Base-by-base conservation (phyloP, 2,888 invertebrate genomes). In the Nasonia oneida region DNA sequence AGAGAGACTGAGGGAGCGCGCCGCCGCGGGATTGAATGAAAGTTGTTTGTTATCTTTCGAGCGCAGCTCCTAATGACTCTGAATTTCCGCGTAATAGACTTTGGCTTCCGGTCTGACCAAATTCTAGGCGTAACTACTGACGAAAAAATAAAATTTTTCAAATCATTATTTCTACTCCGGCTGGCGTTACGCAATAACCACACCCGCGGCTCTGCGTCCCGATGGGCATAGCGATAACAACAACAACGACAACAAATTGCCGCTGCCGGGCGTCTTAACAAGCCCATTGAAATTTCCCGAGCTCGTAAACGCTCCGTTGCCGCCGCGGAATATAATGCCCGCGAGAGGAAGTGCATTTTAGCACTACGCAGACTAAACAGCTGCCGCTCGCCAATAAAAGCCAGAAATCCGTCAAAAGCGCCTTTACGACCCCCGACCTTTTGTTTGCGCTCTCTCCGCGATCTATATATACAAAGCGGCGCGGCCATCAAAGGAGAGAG, bases 221-320 rank as follows among this genome's bases (percentile, higher is more conserved):
- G n/a, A 57, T 6, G 15, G 15, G n/a, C 57, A 57, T n/a, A 6
- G 18, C 53, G 12, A 29, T 2, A 64, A 64, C n/a, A 67, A 67
- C 64, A 67, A 33, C 29, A 29, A 67, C 12, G 33, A 29, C 29
- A 67, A 47, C 70, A 39, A 77, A 71, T 23, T n/a, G 3, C 47
- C 29, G 18, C 33, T 6, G n/a, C 37, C 47, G 50, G 29, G 18
- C 47, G 29, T 42, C 78, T 82, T 64, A 82, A 81, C 86, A 86
- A 84, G 86, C 15, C 86, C 79, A 82, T 84, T 84, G 84, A 82
- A 86, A 84, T 84, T 84, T 81, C 71, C 73, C 64, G 23, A 80
- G 81, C 81, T 86, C 84, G 84, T 86, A 84, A 86, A 86, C 81
- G 74, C 47, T 81, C 61, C 29, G 29, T 29, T 29, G 67, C 12